Evolutionary conservation across 1,140 invertebrate species (phyloP), one percentile per base, ranked within the genome.

Genomic region (Drosophila pseudoobscura): DNA sequence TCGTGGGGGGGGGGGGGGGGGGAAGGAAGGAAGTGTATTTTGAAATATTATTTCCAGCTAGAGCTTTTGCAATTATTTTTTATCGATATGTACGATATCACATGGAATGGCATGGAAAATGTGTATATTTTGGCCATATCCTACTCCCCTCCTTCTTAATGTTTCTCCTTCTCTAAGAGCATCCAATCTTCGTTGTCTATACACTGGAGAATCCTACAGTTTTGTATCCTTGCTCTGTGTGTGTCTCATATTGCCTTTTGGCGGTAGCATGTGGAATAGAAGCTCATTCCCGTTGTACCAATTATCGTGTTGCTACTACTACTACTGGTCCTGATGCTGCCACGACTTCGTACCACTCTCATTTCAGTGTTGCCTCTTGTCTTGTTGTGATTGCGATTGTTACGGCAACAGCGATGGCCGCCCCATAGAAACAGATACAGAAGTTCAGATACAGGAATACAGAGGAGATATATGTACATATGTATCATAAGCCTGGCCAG

Each of bases 381-480:
- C 43, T 60, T 70, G 74, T 54, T 68, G 63, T 78, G 78, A 87
- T 80, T 85, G 80, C 45, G 55, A 85, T 80, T 80, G 82, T 87
- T 75, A 85, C 62, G 82, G 82, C 75, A 82, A 78, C 80, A 29
- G 82, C 74, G 55, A 65, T 62, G 66, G 73, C 64, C 75, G 0
- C 20, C 59, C 24, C 15, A 53, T 29, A 66, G 24, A 26, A 51
- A 6, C 51, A 20, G 51, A 5, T 39, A 41, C 31, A 39, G 51
- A 26, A 20, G 11, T 52, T 6, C 49, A 47, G 65, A 35, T 68
- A 68, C 35, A 15, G 24, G 1, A 31, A 66, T 68, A 22, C 22
- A 15, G 9, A 8, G 45, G 64, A 47, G 55, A 31, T 7, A 31
- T 31, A 2, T 6, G 45, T 79, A 31, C 1, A 31, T 31, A 2